phyloP scores from a whole-genome alignment of 1,140 invertebrate genomes.

The Drosophila parabipectinata region DNA sequence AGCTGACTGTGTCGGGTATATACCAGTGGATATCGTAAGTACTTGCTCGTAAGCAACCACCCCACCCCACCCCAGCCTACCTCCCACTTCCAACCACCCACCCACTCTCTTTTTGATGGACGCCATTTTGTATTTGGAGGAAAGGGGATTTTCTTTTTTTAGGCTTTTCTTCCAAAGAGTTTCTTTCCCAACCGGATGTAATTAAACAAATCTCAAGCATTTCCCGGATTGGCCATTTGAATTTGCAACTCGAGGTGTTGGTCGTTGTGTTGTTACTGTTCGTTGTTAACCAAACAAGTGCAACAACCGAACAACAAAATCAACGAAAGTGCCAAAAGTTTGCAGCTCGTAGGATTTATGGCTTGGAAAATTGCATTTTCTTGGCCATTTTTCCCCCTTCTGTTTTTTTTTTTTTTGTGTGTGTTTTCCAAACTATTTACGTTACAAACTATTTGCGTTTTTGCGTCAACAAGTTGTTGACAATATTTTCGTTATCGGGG shows the following conservation, averaged over 20 bases:
- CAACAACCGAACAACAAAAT: constrained; percentile 27
- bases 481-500: constrained; percentile 4
- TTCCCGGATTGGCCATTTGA: constrained; percentile 52
- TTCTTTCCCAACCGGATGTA: constrained; percentile 59
- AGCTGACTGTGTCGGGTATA: constrained; percentile 94
- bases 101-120: constrained; percentile 7
- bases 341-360: constrained; percentile 55
- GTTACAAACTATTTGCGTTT: constrained; percentile 10
- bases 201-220: constrained; percentile 80
- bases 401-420: neutral
- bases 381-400: neutral
- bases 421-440: constrained; percentile 8
- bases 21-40: constrained; percentile 97
- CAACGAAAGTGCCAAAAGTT: constrained; percentile 51
- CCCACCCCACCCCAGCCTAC: neutral
- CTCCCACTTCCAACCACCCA: neutral
- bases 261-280: constrained; percentile 7
- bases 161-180: neutral
- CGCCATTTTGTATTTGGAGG: constrained; percentile 57
- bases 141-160: too few relatives aligned
- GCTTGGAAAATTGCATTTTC: constrained; percentile 37
- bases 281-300: constrained; percentile 49
- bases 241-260: constrained; percentile 16
- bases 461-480: constrained; percentile 56
- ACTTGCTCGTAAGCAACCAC: constrained; percentile 13